Conservation (phyloP, 1,140 invertebrate species). For the Anagrus nilaparvatae region DNA sequence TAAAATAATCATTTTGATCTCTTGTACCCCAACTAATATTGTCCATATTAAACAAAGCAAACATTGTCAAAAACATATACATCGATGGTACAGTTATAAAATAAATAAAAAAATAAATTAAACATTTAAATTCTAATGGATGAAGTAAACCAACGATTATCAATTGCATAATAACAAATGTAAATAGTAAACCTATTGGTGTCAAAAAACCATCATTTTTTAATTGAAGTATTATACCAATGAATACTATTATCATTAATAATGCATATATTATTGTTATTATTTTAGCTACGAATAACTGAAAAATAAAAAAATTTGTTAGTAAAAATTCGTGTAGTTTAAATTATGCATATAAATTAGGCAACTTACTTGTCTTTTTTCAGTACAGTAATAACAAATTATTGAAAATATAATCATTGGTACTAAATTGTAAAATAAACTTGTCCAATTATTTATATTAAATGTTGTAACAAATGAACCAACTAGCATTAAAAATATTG, state of each 20-base stretch:
- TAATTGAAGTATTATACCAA: constrained; percentile 76
- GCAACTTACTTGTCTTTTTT: constrained; percentile 62
- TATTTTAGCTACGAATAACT: constrained; percentile 65
- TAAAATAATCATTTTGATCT: no score
- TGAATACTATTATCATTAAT: constrained; percentile 86
- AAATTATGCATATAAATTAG: background rate
- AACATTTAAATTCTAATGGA: constrained; percentile 71
- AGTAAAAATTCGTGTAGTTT: background rate
- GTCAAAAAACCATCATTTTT: constrained; percentile 66
- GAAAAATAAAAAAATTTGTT: constrained; percentile 18
- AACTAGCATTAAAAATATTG: constrained; percentile 84
- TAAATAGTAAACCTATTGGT: constrained; percentile 70
- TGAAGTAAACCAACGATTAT: constrained; percentile 65
- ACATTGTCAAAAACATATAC: constrained; percentile 87
- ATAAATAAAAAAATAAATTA: constrained; percentile 72
- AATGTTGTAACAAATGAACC: constrained; percentile 79
- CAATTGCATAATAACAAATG: constrained; percentile 50
- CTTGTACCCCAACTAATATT: constrained; percentile 86
- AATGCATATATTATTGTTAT: constrained; percentile 73
- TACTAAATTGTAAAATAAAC: constrained; percentile 68
- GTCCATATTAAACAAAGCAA: constrained; percentile 84
- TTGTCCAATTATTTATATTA: constrained; percentile 63
- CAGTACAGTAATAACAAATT: constrained; percentile 63
- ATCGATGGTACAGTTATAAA: constrained; percentile 88
- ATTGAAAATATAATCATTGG: constrained; percentile 65